phyloP scores from a whole-genome alignment of 1,140 invertebrate species.

The Aphaenogaster rudis region DNA sequence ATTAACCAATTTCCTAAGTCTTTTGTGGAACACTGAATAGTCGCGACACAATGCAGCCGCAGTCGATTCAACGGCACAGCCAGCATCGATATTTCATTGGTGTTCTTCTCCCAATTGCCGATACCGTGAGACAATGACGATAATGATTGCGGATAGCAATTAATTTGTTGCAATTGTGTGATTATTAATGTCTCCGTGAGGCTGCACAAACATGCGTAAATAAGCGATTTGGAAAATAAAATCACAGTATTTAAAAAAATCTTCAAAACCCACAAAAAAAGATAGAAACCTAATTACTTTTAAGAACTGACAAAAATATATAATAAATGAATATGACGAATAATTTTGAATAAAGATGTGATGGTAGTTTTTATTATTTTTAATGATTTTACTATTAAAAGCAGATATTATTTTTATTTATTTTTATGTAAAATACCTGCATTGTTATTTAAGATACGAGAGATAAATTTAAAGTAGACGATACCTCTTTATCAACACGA shows the following conservation, averaged over 20 bases:
- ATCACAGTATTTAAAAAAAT: background rate
- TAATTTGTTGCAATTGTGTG: constrained; percentile 34
- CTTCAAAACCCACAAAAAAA: too few relatives aligned
- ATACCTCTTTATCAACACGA: background rate
- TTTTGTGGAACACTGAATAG: constrained; percentile 55
- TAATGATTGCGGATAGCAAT: constrained; percentile 47
- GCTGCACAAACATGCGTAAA: background rate
- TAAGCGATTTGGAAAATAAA: background rate
- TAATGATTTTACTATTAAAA: background rate
- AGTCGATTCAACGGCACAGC: constrained; percentile 27
- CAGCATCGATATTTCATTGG: constrained; percentile 55
- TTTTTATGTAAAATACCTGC: background rate
- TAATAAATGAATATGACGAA: background rate
- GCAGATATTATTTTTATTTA: constrained; percentile 4
- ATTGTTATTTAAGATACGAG: background rate
- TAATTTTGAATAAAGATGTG: background rate
- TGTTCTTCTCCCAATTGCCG: constrained; percentile 15
- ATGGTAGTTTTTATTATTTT: background rate
- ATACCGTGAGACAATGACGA: constrained; percentile 33
- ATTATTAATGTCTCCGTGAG: background rate
- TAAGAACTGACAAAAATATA: background rate
- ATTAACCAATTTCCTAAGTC: constrained; percentile 64
- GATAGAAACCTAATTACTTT: background rate
- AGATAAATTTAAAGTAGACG: background rate
- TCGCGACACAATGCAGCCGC: constrained; percentile 38